Evolutionary conservation across 92 coral and sea anemone genomes (phyloP).

Genomic region (Plumapathes pennacea): DNA sequence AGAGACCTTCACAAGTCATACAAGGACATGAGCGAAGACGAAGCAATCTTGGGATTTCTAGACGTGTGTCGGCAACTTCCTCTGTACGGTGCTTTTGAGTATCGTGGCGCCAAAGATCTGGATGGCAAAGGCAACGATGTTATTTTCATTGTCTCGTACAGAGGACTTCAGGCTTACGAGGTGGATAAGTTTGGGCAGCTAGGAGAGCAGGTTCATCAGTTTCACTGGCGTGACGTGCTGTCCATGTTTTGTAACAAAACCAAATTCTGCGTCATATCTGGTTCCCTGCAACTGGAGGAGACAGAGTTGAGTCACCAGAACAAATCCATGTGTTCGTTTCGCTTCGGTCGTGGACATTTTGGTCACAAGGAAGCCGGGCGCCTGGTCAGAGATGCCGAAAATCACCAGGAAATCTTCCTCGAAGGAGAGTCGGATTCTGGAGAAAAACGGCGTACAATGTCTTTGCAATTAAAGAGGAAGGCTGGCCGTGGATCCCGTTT

Average conservation of each 20-base stretch:
- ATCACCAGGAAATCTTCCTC: constrained; percentile 55
- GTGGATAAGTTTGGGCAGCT: constrained; percentile 59
- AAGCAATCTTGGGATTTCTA: constrained; percentile 71
- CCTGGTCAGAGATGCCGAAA: constrained; percentile 57
- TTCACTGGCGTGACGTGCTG: constrained; percentile 67
- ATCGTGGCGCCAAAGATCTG: constrained; percentile 72
- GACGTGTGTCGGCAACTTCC: constrained; percentile 58
- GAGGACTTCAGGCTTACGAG: constrained; percentile 65
- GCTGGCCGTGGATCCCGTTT: no score
- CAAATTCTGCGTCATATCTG: no score
- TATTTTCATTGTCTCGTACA: constrained; percentile 47
- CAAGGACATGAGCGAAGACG: constrained; percentile 68
- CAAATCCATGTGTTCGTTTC: constrained; percentile 21
- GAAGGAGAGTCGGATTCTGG: constrained; percentile 10
- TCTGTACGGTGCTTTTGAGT: constrained; percentile 59
- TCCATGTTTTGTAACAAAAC: constrained; percentile 65
- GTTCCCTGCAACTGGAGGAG: constrained; percentile 39
- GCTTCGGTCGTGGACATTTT: constrained; percentile 67
- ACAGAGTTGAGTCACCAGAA: constrained; percentile 1
- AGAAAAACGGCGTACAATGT: no score
- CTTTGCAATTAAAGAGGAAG: no score
- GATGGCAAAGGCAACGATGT: constrained; percentile 51
- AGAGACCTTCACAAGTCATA: constrained; percentile 76
- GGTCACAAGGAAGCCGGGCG: constrained; percentile 80
- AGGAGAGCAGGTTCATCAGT: constrained; percentile 59